Conservation (phyloP, 2,888 invertebrate genomes). For the Beris chalybata region DNA sequence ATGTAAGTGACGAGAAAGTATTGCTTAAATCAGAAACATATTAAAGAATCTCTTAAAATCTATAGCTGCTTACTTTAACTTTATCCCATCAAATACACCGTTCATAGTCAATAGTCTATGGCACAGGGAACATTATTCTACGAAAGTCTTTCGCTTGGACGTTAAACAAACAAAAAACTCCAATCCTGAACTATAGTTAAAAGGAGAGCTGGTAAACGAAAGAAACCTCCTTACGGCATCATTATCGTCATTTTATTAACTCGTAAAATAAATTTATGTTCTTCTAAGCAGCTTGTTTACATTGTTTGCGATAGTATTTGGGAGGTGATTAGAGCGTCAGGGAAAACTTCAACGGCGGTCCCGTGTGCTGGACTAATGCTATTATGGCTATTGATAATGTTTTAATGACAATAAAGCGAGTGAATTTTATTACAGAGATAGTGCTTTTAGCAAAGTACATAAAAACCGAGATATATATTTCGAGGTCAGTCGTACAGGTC, state of each 20-base stretch:
- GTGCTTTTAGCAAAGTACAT: slow-evolving; percentile 26
- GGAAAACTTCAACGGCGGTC: slow-evolving; percentile 4
- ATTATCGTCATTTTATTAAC: slow-evolving; percentile 40
- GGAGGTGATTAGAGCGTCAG: slow-evolving; percentile 32
- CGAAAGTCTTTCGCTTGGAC: too few relatives aligned
- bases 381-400: slow-evolving; percentile 34
- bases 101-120: too few relatives aligned
- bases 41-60: too few relatives aligned
- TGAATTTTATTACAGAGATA: slow-evolving; percentile 28
- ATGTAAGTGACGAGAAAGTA: too few relatives aligned
- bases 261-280: slow-evolving; percentile 40
- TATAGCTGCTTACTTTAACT: too few relatives aligned
- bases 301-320: slow-evolving; percentile 34
- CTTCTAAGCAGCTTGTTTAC: slow-evolving; percentile 40
- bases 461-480: slow-evolving; percentile 20
- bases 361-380: slow-evolving; percentile 14
- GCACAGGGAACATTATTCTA: too few relatives aligned
- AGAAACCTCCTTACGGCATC: slow-evolving; percentile 33
- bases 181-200: slow-evolving; percentile 7
- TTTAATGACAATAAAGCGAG: slow-evolving; percentile 32
- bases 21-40: too few relatives aligned
- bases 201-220: slow-evolving; percentile 1
- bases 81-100: too few relatives aligned
- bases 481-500: slow-evolving; percentile 19
- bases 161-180: too few relatives aligned